phyloP scores from a whole-genome alignment of 1,140 invertebrate genomes.

The Homarus americanus region DNA sequence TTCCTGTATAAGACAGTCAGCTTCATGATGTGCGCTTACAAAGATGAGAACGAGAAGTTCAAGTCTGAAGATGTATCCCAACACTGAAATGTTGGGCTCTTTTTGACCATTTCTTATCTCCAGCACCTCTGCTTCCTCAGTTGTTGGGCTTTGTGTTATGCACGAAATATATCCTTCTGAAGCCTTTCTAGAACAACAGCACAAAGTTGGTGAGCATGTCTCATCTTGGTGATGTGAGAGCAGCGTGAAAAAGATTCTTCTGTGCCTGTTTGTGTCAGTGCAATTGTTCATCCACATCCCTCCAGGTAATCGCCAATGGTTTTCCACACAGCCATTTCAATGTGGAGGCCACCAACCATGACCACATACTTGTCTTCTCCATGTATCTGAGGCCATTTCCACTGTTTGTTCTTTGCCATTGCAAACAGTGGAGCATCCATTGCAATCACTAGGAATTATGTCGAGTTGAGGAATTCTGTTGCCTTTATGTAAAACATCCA shows the following conservation, averaged over 20 bases:
- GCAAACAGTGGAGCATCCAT: slow-evolving; percentile 15
- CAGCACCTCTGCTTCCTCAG: slow-evolving; percentile 21
- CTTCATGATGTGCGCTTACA: slow-evolving; percentile 22
- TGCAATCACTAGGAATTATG: not conserved
- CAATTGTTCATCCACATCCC: too few relatives aligned
- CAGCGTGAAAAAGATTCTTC: too few relatives aligned
- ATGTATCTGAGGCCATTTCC: slow-evolving; percentile 16
- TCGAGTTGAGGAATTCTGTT: slow-evolving; percentile 21
- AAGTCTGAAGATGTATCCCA: slow-evolving; percentile 50
- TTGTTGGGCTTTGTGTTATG: too few relatives aligned
- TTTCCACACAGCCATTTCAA: too few relatives aligned
- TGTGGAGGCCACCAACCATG: slow-evolving; percentile 23
- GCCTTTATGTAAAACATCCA: slow-evolving; percentile 17
- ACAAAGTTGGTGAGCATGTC: slow-evolving; percentile 39
- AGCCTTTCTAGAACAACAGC: slow-evolving; percentile 35
- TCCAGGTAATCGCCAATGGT: slow-evolving; percentile 33
- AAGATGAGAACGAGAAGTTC: slow-evolving; percentile 28
- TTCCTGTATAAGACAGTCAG: too few relatives aligned
- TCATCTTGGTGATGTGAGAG: too few relatives aligned
- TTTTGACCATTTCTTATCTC: slow-evolving; percentile 12
- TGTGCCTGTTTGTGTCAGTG: too few relatives aligned
- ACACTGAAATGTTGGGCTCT: slow-evolving; percentile 41
- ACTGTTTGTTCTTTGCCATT: slow-evolving; percentile 11
- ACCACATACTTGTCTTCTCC: slow-evolving; percentile 28
- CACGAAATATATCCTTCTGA: slow-evolving; percentile 20